These are phyloP conservation scores for Teleiodes luculella DNA, from an alignment of 2,888 invertebrate genomes.

Conservation along the genomic window DNA sequence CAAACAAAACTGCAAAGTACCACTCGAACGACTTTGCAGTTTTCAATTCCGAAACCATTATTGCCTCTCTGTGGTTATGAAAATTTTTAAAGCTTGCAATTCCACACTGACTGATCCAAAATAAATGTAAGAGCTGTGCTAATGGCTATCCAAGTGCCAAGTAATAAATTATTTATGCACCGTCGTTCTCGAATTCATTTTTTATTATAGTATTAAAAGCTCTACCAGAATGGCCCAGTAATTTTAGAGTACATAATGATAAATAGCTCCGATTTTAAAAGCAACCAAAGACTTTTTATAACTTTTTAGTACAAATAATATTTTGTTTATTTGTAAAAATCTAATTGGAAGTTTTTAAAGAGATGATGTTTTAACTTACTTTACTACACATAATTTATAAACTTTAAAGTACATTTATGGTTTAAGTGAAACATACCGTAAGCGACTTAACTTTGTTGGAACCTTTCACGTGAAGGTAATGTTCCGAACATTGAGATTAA, in stretches of 20 bases:
- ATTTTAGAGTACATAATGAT: slow-evolving; percentile 9
- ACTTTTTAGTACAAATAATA: background rate
- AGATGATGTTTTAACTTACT: background rate
- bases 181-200: slow-evolving; percentile 42
- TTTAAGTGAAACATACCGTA: slow-evolving; percentile 10
- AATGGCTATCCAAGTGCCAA: slow-evolving; percentile 47
- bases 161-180: slow-evolving; percentile 51
- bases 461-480: slow-evolving; percentile 26
- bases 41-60: too few relatives aligned
- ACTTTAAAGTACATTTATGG: background rate
- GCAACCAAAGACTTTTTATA: background rate
- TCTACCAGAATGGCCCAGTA: slow-evolving; percentile 27
- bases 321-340: background rate
- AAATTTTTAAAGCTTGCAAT: slow-evolving; percentile 26
- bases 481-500: slow-evolving; percentile 54
- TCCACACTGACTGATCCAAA: slow-evolving; percentile 30
- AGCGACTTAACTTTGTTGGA: slow-evolving; percentile 21
- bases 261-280: slow-evolving; percentile 1
- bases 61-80: slow-evolving; percentile 5
- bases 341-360: too few relatives aligned
- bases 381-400: background rate
- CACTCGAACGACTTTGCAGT: too few relatives aligned
- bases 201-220: slow-evolving; percentile 48
- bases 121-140: slow-evolving; percentile 47
- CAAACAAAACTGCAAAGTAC: too few relatives aligned